phyloP scores from a whole-genome alignment of 2,888 invertebrate genomes.

The Nomada goodeniana region DNA sequence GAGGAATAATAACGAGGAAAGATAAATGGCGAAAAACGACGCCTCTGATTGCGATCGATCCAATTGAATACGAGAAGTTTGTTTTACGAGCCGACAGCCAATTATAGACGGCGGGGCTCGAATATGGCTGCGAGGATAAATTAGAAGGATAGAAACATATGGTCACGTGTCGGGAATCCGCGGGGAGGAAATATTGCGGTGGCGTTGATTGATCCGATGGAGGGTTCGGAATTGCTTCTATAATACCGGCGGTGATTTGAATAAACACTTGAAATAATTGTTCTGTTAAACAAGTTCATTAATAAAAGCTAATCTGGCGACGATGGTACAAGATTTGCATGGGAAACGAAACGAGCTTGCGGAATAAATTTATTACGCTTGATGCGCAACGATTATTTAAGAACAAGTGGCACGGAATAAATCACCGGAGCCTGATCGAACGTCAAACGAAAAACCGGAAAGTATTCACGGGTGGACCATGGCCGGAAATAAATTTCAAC shows the following conservation, averaged over 20 bases:
- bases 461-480: too few species aligned
- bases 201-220: constrained; percentile 22
- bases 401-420: too few species aligned
- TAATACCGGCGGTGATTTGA: constrained; percentile 7
- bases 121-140: neutral
- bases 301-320: too few species aligned
- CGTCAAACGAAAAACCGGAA: too few species aligned
- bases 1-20: neutral
- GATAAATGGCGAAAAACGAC: constrained; percentile 5
- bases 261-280: neutral
- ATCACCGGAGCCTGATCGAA: too few species aligned
- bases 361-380: neutral
- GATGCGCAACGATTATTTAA: too few species aligned
- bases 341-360: too few species aligned
- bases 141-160: constrained; percentile 10
- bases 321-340: too few species aligned
- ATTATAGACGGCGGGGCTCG: constrained; percentile 15
- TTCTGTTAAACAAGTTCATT: neutral
- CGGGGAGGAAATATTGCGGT: constrained; percentile 24
- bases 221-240: constrained; percentile 29
- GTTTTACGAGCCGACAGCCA: constrained; percentile 12
- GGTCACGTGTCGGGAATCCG: constrained; percentile 27
- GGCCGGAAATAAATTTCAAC: too few species aligned
- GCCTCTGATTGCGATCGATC: constrained; percentile 19
- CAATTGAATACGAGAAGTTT: constrained; percentile 1